Evolutionary conservation across 2,888 invertebrate genomes (phyloP).

Genomic region (Cryptosula pallasiana): DNA sequence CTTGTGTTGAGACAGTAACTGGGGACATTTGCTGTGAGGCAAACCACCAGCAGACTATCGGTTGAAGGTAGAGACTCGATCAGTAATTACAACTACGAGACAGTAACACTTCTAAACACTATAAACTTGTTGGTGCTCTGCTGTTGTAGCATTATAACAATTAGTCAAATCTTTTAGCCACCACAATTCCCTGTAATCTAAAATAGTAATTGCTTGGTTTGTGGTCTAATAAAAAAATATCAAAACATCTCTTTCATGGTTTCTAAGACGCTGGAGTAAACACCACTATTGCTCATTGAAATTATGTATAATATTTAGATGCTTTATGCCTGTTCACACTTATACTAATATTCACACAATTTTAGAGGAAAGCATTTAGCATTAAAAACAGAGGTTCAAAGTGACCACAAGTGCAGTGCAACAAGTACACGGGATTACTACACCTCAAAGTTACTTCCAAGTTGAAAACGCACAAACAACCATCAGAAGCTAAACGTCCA

Average conservation of each 20-base stretch:
- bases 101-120: neutral
- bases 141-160: neutral
- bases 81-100: neutral
- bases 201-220: constrained; percentile 23
- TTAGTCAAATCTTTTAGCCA: neutral
- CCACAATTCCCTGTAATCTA: constrained; percentile 23
- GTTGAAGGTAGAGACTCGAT: too few relatives aligned
- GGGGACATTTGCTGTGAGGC: neutral
- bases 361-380: neutral
- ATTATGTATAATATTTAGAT: neutral
- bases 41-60: neutral
- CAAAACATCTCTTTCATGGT: constrained; percentile 23
- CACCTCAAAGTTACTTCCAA: neutral
- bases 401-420: neutral
- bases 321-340: constrained; percentile 1
- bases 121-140: neutral
- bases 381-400: neutral
- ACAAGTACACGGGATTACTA: neutral
- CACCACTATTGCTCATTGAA: neutral
- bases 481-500: too few relatives aligned
- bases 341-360: neutral
- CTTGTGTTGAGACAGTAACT: neutral
- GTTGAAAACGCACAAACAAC: too few relatives aligned
- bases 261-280: neutral
- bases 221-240: constrained; percentile 23